Percentiles rank a stretch among this genome's conserved stretches.
phyloP scores from a whole-genome alignment of 2,888 invertebrate genomes.

The Microctonus aethiopoides region DNA sequence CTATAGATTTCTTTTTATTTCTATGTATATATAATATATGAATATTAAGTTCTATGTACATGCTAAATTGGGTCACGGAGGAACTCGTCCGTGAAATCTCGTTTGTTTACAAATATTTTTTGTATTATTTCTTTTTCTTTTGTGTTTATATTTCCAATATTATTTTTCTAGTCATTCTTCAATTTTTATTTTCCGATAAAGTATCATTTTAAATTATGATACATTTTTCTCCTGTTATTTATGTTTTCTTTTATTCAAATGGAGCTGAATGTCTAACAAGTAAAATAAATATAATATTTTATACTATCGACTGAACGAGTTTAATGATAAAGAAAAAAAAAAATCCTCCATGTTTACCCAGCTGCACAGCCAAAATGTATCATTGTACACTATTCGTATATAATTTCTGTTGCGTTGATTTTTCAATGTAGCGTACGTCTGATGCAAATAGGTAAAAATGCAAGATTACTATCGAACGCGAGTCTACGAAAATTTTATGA shows the following conservation, averaged over 20 bases:
- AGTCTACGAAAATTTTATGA: conserved; percentile 28
- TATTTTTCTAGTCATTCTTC: background rate
- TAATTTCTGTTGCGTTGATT: conserved; percentile 16
- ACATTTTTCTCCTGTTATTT: background rate
- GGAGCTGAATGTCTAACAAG: background rate
- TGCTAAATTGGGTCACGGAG: conserved; percentile 57
- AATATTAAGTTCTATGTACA: conserved; percentile 50
- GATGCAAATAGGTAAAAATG: conserved; percentile 36
- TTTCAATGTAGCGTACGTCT: conserved; percentile 24
- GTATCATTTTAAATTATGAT: background rate
- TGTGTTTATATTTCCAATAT: background rate
- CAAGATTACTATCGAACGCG: conserved; percentile 38
- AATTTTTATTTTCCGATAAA: conserved; percentile 8
- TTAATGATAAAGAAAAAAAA: conserved; percentile 14
- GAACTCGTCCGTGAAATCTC: conserved; percentile 59
- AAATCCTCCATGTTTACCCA: conserved; percentile 33
- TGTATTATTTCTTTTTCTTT: conserved; percentile 18
- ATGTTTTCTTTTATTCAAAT: background rate
- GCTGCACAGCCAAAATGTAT: conserved; percentile 41
- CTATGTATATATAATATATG: conserved; percentile 39
- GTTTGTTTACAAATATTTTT: conserved; percentile 46
- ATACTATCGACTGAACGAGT: conserved; percentile 32
- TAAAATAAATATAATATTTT: conserved; percentile 6
- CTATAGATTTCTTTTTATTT: conserved; percentile 33
- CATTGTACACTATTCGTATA: conserved; percentile 22